Evolutionary conservation across 2,113 vertebrate genomes (phyloP), one percentile per base, ranked within the genome.

Genomic region (Gambusia affinis): DNA sequence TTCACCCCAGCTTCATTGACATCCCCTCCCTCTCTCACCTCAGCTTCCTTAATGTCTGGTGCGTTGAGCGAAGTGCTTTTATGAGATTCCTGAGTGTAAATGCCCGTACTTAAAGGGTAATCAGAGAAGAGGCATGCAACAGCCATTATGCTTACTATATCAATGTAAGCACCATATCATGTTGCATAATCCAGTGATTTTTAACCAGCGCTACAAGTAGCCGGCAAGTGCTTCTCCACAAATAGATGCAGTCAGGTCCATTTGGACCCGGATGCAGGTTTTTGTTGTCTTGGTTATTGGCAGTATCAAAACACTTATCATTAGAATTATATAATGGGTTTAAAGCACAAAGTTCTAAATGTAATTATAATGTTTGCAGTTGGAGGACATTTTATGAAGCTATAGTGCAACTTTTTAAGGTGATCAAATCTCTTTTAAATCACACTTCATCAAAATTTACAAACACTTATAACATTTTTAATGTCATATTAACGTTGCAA

Each of bases 71-170:
- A 85, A 87, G 78, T 86, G 85, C 77, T 88, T 87, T 76, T 75
- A 84, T 74, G 86, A 76, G 90, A 80, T 81, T 67, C 65, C 75
- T 80, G 28, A 75, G 78, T 81, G 68, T 76, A 79, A 75, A 89
- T 63, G 68, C 0, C 60, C 4, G 24, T 61, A 64, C 39, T 78
- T 68, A 76, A 71, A n/a, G 35, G 37, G 37, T 39, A 69, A 67
- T 67, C 72, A 30, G 65, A 88, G 60, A 39, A 70, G 76, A 65
- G 72, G 60, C 33, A 74, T 65, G 77, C 80, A 80, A 65, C 84
- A 78, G 62, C 57, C 22, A 44, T 80, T 47, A 42, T 31, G 64
- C 31, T 66, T 70, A 76, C 6, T 67, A 19, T 33, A 66, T 65
- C n/a, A 37, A 12, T 73, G 67, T 31, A 60, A 72, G 72, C 31